Base-by-base conservation (phyloP, 2,888 invertebrate species). In the Zygaena filipendulae region DNA sequence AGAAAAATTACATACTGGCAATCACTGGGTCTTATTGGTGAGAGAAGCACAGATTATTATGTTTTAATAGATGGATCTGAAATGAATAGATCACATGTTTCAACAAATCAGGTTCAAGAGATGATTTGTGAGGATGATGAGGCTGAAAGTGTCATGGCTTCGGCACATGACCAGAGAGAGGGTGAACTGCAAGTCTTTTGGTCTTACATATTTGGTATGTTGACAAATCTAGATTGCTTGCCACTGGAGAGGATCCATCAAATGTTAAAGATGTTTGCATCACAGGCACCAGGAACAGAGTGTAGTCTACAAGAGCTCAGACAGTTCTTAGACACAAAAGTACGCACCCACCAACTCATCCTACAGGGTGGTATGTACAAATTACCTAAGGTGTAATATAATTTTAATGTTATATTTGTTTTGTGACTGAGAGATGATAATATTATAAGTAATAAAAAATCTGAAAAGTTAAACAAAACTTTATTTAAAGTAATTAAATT, bases 201-300 rank as follows among this genome's bases (percentile, higher is more conserved):
- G 97, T 93, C 95, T 0, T 97, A 97, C 54, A 95, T 97, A 47
- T 91, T 95, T 23, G 97, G 96, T 10, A 97, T 97, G 97, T 70
- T 97, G 32, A 95, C 95, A 7, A 97, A 97, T 77, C 77, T 97
- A 39, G 95, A 96, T 50, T 92, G 91, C 0, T 81, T 97, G 55
- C 91, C 95, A 0, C 72, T 97, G 39, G 96, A 97, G 45, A 82
- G 96, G 29, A 97, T 97, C 46, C 95, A 96, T 66, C 93, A 95
- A 57, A 97, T 97, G 95, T 66, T 97, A 35, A 94, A 95, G 61
- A 92, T 97, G 88, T 97, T 97, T 79, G 95, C 95, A 2, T 93
- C 95, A 18, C 94, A 95, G 72, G 95, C 94, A 6, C 91, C 94
- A 0, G 87, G 91, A 0, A 88, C 91, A 8, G 96, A 97, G 56